A percentile compares a stretch with the other conserved stretches of the same genome.
These are phyloP conservation scores for Spinus olivaceus DNA, from an alignment of 2,797 vertebrate genomes.

Conservation along the genomic window DNA sequence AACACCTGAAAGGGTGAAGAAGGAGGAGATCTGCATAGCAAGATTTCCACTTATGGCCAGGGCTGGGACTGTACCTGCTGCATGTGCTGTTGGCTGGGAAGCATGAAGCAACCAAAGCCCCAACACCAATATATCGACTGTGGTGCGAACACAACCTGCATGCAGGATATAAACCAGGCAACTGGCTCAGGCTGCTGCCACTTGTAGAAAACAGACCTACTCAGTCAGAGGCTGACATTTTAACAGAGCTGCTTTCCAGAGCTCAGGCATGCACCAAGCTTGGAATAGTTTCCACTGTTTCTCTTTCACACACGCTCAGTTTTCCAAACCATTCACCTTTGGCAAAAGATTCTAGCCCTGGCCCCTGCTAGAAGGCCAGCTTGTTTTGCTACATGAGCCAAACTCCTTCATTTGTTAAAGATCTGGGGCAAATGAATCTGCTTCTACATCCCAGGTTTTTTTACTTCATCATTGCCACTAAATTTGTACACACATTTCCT, in stretches of 20 bases:
- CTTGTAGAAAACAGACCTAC: not conserved
- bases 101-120: accelerated
- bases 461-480: not conserved
- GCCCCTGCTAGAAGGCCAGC: not conserved
- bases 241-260: not conserved
- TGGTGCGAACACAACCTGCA: accelerated
- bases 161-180: accelerated
- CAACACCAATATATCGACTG: accelerated
- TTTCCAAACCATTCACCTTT: slow-evolving; percentile 32
- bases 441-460: not conserved
- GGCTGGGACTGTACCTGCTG: not conserved
- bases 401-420: not conserved
- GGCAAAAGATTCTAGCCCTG: not conserved
- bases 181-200: not conserved
- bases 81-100: accelerated
- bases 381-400: not conserved
- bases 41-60: not conserved
- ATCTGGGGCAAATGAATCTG: not conserved
- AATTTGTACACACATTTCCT: not conserved
- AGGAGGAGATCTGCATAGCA: not conserved
- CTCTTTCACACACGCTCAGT: not conserved
- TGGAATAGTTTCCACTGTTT: slow-evolving; percentile 37
- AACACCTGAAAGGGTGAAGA: not conserved
- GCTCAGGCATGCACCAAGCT: not conserved
- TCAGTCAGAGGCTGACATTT: not conserved